A percentile compares a stretch with the other conserved stretches of the same genome.
Conservation (phyloP, 2,113 vertebrate genomes). For the Corythornis vintsioides region DNA sequence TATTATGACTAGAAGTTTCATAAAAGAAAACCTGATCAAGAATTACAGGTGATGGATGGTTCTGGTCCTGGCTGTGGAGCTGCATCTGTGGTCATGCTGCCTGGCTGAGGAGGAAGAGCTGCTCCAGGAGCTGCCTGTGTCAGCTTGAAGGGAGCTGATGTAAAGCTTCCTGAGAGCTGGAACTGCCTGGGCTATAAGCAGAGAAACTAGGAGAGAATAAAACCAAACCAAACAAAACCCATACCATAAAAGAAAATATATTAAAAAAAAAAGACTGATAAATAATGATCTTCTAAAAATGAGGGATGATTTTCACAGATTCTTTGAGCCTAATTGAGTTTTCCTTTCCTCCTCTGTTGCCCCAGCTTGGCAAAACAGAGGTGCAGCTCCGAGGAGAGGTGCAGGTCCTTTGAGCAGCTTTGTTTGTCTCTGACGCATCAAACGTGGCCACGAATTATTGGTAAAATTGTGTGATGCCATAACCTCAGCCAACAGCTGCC, state of each 20-base stretch:
- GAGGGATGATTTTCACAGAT: neutral
- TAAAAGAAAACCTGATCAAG: neutral
- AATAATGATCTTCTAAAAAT: neutral
- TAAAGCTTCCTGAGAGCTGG: neutral
- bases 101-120: neutral
- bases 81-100: neutral
- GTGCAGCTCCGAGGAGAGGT: neutral
- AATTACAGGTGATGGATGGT: neutral
- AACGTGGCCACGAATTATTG: neutral
- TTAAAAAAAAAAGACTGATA: fast-evolving
- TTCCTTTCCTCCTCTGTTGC: neutral
- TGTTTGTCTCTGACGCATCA: neutral
- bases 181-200: neutral
- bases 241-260: neutral
- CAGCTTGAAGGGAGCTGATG: neutral
- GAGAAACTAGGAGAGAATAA: neutral
- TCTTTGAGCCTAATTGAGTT: neutral
- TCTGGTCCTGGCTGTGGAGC: neutral
- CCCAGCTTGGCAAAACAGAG: neutral
- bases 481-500: neutral
- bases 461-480: neutral
- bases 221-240: too few relatives aligned
- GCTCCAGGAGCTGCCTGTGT: neutral
- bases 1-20: neutral
- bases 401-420: neutral